Conservation (phyloP, 2,113 vertebrate species). For the Hemiscyllium ocellatum region DNA sequence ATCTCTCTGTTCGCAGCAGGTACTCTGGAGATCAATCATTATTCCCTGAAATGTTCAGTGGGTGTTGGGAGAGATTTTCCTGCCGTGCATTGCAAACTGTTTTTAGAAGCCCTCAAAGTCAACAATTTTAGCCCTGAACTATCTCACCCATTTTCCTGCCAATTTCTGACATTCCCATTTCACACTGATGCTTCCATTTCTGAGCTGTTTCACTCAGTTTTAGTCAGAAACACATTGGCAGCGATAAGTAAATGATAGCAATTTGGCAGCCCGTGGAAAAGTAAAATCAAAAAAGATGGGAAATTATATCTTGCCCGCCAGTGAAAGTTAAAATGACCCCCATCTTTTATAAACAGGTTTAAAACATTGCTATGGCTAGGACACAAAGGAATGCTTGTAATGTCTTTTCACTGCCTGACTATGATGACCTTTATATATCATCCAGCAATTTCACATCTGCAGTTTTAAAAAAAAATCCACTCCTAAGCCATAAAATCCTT, state of each 20-base stretch:
- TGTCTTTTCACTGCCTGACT: constrained; percentile 3
- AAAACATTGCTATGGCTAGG: background rate
- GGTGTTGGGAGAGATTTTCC: background rate
- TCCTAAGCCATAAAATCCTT: background rate
- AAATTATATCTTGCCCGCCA: background rate
- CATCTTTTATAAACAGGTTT: constrained; percentile 16
- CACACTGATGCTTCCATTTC: background rate
- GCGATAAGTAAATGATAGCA: background rate
- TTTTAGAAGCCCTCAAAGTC: background rate
- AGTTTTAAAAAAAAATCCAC: constrained; percentile 14
- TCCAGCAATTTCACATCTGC: constrained; percentile 31
- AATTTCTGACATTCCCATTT: background rate
- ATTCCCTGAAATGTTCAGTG: no score
- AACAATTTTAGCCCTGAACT: background rate
- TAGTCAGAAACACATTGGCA: background rate
- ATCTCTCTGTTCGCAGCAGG: no score
- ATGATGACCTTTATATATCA: constrained; percentile 19
- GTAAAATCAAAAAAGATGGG: background rate
- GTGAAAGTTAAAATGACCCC: constrained; percentile 6
- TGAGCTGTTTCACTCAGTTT: background rate
- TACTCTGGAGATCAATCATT: no score
- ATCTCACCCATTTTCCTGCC: background rate
- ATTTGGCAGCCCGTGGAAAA: background rate
- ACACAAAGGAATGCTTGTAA: constrained; percentile 15
- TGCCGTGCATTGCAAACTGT: background rate